phyloP scores from a whole-genome alignment of 92 coral and sea anemone species.

The Actinernus sp. region DNA sequence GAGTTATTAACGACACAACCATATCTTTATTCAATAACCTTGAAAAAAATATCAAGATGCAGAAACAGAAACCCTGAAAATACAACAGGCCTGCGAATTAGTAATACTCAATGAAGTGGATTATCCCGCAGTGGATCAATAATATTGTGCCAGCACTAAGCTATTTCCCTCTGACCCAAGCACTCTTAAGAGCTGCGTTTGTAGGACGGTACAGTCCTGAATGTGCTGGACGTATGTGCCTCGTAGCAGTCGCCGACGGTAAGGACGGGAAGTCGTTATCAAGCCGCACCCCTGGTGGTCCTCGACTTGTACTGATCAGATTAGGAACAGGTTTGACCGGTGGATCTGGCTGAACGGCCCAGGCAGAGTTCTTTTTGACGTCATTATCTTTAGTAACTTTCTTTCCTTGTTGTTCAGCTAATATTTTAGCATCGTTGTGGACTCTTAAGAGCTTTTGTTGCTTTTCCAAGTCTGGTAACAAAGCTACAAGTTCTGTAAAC shows the following conservation, averaged over 20 bases:
- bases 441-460: conserved; percentile 69
- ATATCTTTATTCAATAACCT: too few relatives aligned
- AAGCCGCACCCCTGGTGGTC: conserved; percentile 5
- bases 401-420: conserved; percentile 50
- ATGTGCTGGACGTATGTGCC: conserved; percentile 32
- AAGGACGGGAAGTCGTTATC: conserved; percentile 79
- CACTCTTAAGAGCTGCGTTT: conserved; percentile 64
- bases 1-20: too few relatives aligned
- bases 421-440: conserved; percentile 82
- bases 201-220: conserved; percentile 36
- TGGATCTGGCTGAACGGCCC: conserved; percentile 26
- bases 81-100: too few relatives aligned
- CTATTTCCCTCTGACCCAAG: conserved; percentile 91
- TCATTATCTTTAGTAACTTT: conserved; percentile 1
- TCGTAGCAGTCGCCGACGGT: conserved; percentile 55
- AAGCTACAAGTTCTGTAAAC: conserved; percentile 81
- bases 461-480: conserved; percentile 84
- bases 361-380: conserved; percentile 6
- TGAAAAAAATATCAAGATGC: too few relatives aligned
- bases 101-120: too few relatives aligned
- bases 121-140: too few relatives aligned
- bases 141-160: too few relatives aligned
- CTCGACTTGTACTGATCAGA: conserved; percentile 1
- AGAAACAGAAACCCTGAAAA: too few relatives aligned
- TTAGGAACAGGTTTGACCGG: not conserved